Base-by-base conservation (phyloP, 2,113 vertebrate genomes). In the Nerophis lumbriciformis region DNA sequence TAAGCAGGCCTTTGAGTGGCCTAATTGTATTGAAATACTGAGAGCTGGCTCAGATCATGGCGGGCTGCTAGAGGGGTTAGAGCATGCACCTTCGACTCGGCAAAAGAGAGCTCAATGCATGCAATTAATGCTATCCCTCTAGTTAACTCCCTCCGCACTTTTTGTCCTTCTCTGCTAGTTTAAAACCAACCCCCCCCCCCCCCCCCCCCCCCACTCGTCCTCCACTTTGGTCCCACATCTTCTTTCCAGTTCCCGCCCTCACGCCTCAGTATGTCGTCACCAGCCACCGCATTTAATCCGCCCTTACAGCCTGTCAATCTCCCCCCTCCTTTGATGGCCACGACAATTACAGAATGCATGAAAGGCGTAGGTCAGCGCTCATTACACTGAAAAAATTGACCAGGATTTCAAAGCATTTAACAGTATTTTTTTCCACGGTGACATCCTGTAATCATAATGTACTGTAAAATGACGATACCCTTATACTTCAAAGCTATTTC, bases 21-120 rank as follows among this genome's bases (percentile, higher is more conserved):
- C 92, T 94, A 95, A 94, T 94, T 97, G 91, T 91, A 91, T 93
- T 94, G 92, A 92, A 94, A 93, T 94, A 93, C 83, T 91, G 90
- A 89, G 91, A 90, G 90, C 89, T 84, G 88, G 87, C 78, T 92
- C 88, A 88, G 92, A 90, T 91, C 92, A 75, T 76, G 80, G 71
- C 78, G 66, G 83, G 80, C 80, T 82, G 82, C 78, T 84, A 76
- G 82, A 85, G 83, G 83, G 83, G 79, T 82, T 65, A 79, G 82
- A 58, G 58, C 74, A 82, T 66, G 76, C 82, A 81, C 78, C 85
- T 85, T 19, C 69, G 61, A 82, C 85, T 86, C 79, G 71, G 81
- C 81, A 77, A 87, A 81, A 84, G 80, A 74, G 83, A 39, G 72
- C 83, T 87, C 85, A 86, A 87, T 86, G 76, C 75, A 61, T 69